Conservation (phyloP, 2,888 invertebrate species). For the Lycophotia porphyrea region DNA sequence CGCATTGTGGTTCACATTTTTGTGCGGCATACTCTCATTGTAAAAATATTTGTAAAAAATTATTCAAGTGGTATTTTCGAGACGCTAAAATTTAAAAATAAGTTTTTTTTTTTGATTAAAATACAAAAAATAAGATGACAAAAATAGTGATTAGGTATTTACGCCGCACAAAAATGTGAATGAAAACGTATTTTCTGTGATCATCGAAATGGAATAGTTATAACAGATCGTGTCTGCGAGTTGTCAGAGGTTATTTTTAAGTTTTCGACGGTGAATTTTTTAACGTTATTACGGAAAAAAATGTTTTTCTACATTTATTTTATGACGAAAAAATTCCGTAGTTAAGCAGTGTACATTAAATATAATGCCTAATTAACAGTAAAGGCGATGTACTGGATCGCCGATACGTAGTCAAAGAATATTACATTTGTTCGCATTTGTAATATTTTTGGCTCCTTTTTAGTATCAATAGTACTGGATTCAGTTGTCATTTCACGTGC, state of each 20-base stretch:
- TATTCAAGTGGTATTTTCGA: constrained; percentile 82
- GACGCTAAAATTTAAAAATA: constrained; percentile 72
- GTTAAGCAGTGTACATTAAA: constrained; percentile 88
- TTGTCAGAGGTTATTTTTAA: constrained; percentile 86
- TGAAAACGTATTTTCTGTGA: constrained; percentile 82
- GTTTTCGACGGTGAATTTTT: constrained; percentile 85
- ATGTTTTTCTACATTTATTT: constrained; percentile 87
- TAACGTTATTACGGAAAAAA: constrained; percentile 80
- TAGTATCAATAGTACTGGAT: constrained; percentile 89
- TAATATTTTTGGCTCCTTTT: constrained; percentile 68
- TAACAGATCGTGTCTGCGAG: constrained; percentile 84
- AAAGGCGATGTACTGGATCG: constrained; percentile 69
- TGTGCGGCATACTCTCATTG: constrained; percentile 68
- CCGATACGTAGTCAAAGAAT: constrained; percentile 58
- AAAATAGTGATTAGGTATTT: constrained; percentile 70
- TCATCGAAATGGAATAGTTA: constrained; percentile 88
- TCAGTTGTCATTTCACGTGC: constrained; percentile 76
- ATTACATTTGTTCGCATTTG: constrained; percentile 66
- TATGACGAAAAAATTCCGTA: constrained; percentile 86
- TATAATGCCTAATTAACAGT: constrained; percentile 84
- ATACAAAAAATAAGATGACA: constrained; percentile 72
- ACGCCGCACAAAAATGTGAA: constrained; percentile 74
- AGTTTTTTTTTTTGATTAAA: constrained; percentile 75
- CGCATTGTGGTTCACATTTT: constrained; percentile 72
- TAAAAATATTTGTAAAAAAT: constrained; percentile 73